These are phyloP conservation scores for Philopedon plagiatum DNA, from an alignment of 2,888 invertebrate genomes.

Conservation along the genomic window DNA sequence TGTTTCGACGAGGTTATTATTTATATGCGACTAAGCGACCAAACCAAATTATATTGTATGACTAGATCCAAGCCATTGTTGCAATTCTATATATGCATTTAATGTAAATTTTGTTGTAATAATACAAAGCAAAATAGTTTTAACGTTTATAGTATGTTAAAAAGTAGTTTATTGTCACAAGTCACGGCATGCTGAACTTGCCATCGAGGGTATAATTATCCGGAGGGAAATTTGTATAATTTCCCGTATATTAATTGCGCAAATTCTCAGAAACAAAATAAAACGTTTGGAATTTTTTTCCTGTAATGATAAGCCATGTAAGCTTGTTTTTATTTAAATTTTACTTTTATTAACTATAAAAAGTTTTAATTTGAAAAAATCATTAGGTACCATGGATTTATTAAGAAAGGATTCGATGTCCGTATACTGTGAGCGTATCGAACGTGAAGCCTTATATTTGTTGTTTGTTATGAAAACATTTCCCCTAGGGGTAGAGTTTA, in stretches of 20 bases:
- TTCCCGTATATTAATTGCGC: constrained; percentile 32
- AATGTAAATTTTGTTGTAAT: constrained; percentile 46
- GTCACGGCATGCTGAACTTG: constrained; percentile 46
- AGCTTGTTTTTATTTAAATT: background rate
- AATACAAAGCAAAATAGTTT: constrained; percentile 43
- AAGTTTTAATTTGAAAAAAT: no score
- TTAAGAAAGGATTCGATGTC: no score
- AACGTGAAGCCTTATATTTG: no score
- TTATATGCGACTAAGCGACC: constrained; percentile 28
- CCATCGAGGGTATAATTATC: constrained; percentile 42
- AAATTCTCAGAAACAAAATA: constrained; percentile 22
- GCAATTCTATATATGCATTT: constrained; percentile 33
- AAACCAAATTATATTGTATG: constrained; percentile 38
- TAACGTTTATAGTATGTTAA: constrained; percentile 45
- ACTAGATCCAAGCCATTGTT: constrained; percentile 24
- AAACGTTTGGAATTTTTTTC: constrained; percentile 14
- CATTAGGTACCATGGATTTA: no score
- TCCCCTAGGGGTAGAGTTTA: no score
- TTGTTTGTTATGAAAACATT: no score
- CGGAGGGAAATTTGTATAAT: constrained; percentile 30
- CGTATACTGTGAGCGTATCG: no score
- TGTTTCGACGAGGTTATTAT: constrained; percentile 34
- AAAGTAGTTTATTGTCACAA: constrained; percentile 48
- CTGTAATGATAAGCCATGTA: constrained; percentile 4
- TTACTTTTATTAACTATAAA: constrained; percentile 5